Evolutionary conservation across 2,888 invertebrate species (phyloP).

Genomic region (Abscondita cerata): DNA sequence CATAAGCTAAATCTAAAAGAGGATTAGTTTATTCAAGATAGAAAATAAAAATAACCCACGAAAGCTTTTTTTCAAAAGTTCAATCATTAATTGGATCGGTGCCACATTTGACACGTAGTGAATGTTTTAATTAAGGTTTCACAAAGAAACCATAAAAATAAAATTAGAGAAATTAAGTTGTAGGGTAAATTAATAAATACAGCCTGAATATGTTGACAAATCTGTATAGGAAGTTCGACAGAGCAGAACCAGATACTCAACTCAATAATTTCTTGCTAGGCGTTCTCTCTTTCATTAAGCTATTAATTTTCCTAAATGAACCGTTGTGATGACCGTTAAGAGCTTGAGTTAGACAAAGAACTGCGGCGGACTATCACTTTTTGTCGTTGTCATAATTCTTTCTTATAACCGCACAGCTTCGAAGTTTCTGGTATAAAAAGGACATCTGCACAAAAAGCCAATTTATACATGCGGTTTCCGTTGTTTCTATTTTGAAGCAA

Average conservation of each 20-base stretch:
- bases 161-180: not conserved
- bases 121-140: slow-evolving; percentile 43
- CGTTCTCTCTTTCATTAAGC: slow-evolving; percentile 55
- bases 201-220: slow-evolving; percentile 27
- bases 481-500: no score
- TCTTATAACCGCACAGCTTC: slow-evolving; percentile 40
- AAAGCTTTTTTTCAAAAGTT: slow-evolving; percentile 38
- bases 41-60: slow-evolving; percentile 47
- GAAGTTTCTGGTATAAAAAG: no score
- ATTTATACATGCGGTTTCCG: no score
- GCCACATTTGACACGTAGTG: slow-evolving; percentile 47
- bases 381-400: slow-evolving; percentile 51
- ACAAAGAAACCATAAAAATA: not conserved
- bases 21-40: slow-evolving; percentile 47
- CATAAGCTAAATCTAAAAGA: slow-evolving; percentile 45
- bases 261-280: slow-evolving; percentile 42
- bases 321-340: slow-evolving; percentile 50
- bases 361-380: slow-evolving; percentile 43
- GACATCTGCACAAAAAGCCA: no score
- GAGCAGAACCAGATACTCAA: slow-evolving; percentile 49
- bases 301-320: slow-evolving; percentile 57
- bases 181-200: slow-evolving; percentile 27
- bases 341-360: slow-evolving; percentile 49
- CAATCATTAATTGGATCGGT: slow-evolving; percentile 49
- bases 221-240: slow-evolving; percentile 49